phyloP scores from a whole-genome alignment of 2,888 invertebrate genomes.

The Tanytarsus gracilentus region DNA sequence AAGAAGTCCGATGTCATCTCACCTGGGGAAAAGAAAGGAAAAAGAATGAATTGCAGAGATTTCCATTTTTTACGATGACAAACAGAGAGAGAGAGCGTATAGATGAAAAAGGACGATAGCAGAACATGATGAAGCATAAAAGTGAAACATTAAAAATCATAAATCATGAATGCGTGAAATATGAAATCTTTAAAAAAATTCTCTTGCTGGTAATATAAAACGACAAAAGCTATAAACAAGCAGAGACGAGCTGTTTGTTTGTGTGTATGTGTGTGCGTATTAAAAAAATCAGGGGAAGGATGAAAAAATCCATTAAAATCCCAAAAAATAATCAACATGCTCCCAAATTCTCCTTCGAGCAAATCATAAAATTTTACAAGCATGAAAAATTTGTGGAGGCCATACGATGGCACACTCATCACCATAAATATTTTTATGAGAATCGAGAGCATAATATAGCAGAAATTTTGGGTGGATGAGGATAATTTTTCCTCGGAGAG shows the following conservation, averaged over 20 bases:
- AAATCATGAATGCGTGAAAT: slow-evolving; percentile 20
- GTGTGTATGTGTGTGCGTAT: too few species aligned
- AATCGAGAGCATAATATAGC: slow-evolving; percentile 16
- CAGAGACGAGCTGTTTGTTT: too few species aligned
- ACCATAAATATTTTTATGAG: slow-evolving; percentile 23
- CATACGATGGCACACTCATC: too few species aligned
- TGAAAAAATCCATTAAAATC: slow-evolving; percentile 23
- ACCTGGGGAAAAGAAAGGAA: slow-evolving; percentile 49
- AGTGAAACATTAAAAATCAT: slow-evolving; percentile 26
- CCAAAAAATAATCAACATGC: slow-evolving; percentile 22
- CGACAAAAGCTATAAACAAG: too few species aligned
- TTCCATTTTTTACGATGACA: neutral
- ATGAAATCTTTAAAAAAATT: too few species aligned
- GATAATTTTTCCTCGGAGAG: too few species aligned
- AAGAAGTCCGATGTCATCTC: slow-evolving; percentile 88
- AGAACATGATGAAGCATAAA: slow-evolving; percentile 13
- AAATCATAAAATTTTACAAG: too few species aligned
- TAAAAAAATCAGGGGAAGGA: too few species aligned
- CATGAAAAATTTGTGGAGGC: too few species aligned
- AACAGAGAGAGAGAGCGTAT: neutral
- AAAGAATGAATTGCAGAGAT: neutral
- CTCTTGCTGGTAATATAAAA: too few species aligned
- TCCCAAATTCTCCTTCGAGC: neutral
- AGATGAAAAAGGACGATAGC: neutral
- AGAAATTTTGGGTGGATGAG: too few species aligned